phyloP scores from a whole-genome alignment of 2,113 vertebrate species.

The Steatornis caripensis region DNA sequence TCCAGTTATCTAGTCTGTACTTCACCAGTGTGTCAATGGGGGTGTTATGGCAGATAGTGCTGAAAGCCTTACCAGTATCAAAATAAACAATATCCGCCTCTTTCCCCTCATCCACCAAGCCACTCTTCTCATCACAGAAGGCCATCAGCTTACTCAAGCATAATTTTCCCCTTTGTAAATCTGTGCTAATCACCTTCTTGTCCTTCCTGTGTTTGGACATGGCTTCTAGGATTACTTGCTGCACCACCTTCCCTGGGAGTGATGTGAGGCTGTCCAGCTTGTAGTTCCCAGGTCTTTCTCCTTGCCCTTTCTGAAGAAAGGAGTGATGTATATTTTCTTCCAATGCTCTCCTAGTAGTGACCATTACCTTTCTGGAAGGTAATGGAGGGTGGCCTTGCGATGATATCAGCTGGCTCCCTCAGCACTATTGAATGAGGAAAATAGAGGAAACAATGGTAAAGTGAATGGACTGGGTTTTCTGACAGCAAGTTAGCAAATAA shows the following conservation, averaged over 20 bases:
- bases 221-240: not conserved
- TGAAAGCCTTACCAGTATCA: not conserved
- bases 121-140: not conserved
- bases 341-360: not conserved
- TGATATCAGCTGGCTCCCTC: not conserved
- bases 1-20: fast-evolving
- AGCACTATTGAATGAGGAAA: not conserved
- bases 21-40: not conserved
- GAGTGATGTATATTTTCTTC: not conserved
- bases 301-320: not conserved
- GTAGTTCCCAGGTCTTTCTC: not conserved
- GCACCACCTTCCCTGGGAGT: not conserved
- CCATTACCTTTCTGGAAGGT: not conserved
- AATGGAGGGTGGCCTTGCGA: not conserved
- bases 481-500: not conserved
- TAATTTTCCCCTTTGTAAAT: not conserved
- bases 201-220: not conserved
- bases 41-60: not conserved
- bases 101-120: not conserved
- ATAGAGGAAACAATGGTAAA: not conserved
- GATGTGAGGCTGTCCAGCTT: not conserved
- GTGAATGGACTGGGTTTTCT: not conserved
- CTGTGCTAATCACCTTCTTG: not conserved
- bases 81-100: not conserved
- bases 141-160: not conserved